These are phyloP conservation scores for Toxotes lorentzi DNA, from an alignment of 2,797 vertebrate species.

Conservation along the genomic window DNA sequence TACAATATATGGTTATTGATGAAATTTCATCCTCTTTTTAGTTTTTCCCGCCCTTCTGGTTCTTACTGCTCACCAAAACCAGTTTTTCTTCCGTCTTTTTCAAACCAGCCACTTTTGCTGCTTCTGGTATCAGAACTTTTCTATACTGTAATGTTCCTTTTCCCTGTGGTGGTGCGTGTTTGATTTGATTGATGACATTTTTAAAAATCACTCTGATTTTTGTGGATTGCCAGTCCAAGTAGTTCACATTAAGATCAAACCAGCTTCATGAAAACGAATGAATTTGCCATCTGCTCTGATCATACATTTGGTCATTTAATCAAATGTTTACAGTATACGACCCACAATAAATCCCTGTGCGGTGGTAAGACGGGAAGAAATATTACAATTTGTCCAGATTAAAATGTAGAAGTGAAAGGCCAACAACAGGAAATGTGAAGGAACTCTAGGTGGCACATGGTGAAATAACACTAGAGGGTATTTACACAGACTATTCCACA, in stretches of 20 bases:
- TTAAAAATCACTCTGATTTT: not conserved
- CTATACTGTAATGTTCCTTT: not conserved
- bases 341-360: not conserved
- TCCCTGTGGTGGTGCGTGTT: not conserved
- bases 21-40: conserved; percentile 3
- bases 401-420: not conserved
- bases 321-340: not conserved
- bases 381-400: not conserved
- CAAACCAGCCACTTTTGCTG: not conserved
- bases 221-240: not conserved
- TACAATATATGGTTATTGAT: not conserved
- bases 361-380: not conserved
- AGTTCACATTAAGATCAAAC: not conserved
- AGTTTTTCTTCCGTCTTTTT: not conserved
- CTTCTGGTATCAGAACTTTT: not conserved
- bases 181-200: not conserved
- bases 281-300: not conserved
- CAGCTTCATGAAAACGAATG: not conserved
- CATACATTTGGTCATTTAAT: not conserved
- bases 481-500: conserved; percentile 2
- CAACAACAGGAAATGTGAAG: conserved; percentile 1
- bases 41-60: not conserved
- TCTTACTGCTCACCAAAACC: not conserved
- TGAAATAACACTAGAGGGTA: not conserved
- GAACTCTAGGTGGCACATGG: not conserved